A percentile compares a stretch with the other conserved stretches of the same genome.
phyloP scores from a whole-genome alignment of 1,140 invertebrate species.

The Cyclina sinensis region DNA sequence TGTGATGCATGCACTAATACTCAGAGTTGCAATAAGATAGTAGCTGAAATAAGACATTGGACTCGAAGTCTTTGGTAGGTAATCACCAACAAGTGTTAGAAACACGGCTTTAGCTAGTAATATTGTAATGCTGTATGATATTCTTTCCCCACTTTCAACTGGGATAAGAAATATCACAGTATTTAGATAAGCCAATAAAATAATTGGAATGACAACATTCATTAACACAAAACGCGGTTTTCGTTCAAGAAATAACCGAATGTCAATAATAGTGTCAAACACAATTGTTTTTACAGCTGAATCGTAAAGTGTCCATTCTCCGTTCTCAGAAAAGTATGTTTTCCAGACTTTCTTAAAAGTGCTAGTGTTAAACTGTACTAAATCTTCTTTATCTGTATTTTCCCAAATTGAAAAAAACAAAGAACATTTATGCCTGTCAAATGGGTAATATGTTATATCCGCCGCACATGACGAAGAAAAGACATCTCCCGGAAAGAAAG shows the following conservation, averaged over 20 bases:
- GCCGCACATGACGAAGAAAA: conserved; percentile 15
- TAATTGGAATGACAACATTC: conserved; percentile 88
- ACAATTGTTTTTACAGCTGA: neutral
- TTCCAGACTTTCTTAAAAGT: neutral
- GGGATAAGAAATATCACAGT: conserved; percentile 87
- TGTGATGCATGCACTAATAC: conserved; percentile 13
- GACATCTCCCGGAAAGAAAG: conserved; percentile 1
- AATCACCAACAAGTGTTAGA: conserved; percentile 38
- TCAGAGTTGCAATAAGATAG: conserved; percentile 10
- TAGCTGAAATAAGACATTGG: conserved; percentile 25
- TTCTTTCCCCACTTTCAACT: conserved; percentile 56
- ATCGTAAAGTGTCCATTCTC: conserved; percentile 86
- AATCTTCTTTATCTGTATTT: neutral
- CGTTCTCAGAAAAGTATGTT: conserved; percentile 88
- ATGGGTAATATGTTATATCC: conserved; percentile 49
- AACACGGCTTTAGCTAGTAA: conserved; percentile 60
- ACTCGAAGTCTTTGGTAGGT: conserved; percentile 87
- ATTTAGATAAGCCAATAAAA: conserved; percentile 88
- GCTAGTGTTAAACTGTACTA: neutral
- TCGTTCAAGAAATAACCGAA: conserved; percentile 32
- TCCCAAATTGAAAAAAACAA: neutral
- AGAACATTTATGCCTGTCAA: conserved; percentile 36
- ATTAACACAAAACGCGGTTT: conserved; percentile 86
- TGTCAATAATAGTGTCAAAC: neutral
- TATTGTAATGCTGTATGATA: conserved; percentile 54